These are phyloP conservation scores for Liopterus haemorrhoidalis DNA, from an alignment of 2,888 invertebrate species.

Conservation along the genomic window DNA sequence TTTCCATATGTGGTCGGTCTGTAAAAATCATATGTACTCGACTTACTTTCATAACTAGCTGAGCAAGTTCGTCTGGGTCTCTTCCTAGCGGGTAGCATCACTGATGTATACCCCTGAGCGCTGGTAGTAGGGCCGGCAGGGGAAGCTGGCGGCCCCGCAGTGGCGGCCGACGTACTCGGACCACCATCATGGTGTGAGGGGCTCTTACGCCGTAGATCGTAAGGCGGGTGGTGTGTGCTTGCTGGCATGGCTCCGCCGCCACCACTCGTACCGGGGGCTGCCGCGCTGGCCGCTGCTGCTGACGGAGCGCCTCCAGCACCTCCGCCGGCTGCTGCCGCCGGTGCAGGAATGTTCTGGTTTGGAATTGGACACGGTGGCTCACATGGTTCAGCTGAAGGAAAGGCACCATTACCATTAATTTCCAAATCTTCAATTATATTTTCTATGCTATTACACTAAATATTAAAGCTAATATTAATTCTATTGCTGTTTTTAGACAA, in stretches of 20 bases:
- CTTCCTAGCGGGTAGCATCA: slow-evolving; percentile 78
- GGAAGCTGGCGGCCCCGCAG: slow-evolving; percentile 47
- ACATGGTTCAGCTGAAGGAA: slow-evolving; percentile 65
- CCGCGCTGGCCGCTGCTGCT: slow-evolving; percentile 26
- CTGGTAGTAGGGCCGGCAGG: slow-evolving; percentile 50
- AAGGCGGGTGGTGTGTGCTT: slow-evolving; percentile 71
- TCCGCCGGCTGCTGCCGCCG: slow-evolving; percentile 41
- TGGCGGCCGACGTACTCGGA: slow-evolving; percentile 56
- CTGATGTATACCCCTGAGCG: slow-evolving; percentile 46
- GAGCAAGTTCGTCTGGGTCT: slow-evolving; percentile 69
- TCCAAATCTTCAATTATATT: too few species aligned
- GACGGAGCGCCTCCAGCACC: slow-evolving; percentile 31
- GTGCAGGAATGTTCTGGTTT: slow-evolving; percentile 53
- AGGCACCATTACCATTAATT: too few species aligned
- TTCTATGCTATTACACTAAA: too few species aligned
- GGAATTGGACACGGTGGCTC: slow-evolving; percentile 68
- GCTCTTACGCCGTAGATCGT: slow-evolving; percentile 82
- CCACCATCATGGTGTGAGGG: slow-evolving; percentile 62
- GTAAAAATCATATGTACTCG: neutral
- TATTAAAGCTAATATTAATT: too few species aligned
- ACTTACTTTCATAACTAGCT: slow-evolving; percentile 45
- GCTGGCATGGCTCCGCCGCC: slow-evolving; percentile 51
- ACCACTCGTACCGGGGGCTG: slow-evolving; percentile 45
- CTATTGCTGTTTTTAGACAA: too few species aligned
- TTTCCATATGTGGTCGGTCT: neutral